phyloP scores from a whole-genome alignment of 2,113 vertebrate genomes.

The Macquaria australasica region DNA sequence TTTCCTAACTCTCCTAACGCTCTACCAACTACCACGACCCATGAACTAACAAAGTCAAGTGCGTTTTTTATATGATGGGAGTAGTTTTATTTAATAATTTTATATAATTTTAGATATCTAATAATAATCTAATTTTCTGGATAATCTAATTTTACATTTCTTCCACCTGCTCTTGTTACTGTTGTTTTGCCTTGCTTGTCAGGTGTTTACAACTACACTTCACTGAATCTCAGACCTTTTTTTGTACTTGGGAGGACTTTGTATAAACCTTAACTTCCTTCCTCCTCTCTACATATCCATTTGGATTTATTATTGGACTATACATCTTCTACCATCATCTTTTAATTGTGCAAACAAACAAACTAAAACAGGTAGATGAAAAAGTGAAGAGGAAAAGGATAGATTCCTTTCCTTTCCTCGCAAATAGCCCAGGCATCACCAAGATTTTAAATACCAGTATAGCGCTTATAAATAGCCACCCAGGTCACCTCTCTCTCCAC shows the following conservation, averaged over 20 bases:
- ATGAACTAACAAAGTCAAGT: background rate
- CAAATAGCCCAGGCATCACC: background rate
- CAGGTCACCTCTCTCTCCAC: background rate
- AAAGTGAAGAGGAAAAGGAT: too few relatives aligned
- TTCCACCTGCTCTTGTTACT: too few relatives aligned
- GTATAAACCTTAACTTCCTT: background rate
- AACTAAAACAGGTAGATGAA: background rate
- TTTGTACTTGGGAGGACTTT: too few relatives aligned
- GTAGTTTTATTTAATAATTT: background rate
- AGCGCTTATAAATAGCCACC: background rate
- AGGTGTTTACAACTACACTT: background rate
- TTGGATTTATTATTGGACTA: background rate
- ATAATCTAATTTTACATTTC: background rate
- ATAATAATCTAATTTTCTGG: too few relatives aligned
- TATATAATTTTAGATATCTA: background rate
- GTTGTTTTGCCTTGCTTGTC: background rate
- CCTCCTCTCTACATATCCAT: background rate
- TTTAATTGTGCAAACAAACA: background rate
- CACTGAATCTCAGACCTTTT: background rate
- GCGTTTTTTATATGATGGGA: background rate
- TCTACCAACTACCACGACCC: background rate
- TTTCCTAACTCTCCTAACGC: background rate
- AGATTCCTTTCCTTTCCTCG: background rate
- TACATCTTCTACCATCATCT: background rate
- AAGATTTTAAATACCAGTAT: background rate